Evolutionary conservation across 2,888 invertebrate species (phyloP).

Genomic region (Dryomyza anilis): DNA sequence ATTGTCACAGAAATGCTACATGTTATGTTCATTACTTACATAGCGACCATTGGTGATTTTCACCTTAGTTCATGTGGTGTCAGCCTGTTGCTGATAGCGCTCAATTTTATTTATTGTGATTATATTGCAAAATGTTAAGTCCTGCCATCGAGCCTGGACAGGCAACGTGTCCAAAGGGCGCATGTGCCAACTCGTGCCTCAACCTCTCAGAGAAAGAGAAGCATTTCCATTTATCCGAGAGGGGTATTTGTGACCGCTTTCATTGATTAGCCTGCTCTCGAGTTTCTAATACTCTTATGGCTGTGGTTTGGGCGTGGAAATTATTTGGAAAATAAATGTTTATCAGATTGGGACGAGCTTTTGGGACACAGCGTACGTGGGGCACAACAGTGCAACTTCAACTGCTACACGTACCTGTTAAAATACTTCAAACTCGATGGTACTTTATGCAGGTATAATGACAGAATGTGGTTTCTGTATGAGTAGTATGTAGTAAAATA

Average conservation of each 20-base stretch:
- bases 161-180: not conserved
- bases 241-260: too few relatives aligned
- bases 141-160: not conserved
- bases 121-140: not conserved
- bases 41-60: not conserved
- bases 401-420: too few relatives aligned
- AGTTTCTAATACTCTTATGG: not conserved
- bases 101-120: not conserved
- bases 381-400: too few relatives aligned
- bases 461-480: too few relatives aligned
- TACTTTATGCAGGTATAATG: too few relatives aligned
- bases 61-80: not conserved
- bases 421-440: too few relatives aligned
- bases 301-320: conserved; percentile 8
- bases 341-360: conserved; percentile 8
- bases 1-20: too few relatives aligned
- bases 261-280: conserved; percentile 2
- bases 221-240: not conserved
- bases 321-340: not conserved
- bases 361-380: conserved; percentile 6
- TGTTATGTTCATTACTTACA: too few relatives aligned
- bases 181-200: conserved; percentile 1
- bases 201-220: not conserved
- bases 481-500: too few relatives aligned
- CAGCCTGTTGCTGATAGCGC: conserved; percentile 21